These are phyloP conservation scores for Aquatica leii DNA, from an alignment of 2,888 invertebrate genomes.

Conservation along the genomic window DNA sequence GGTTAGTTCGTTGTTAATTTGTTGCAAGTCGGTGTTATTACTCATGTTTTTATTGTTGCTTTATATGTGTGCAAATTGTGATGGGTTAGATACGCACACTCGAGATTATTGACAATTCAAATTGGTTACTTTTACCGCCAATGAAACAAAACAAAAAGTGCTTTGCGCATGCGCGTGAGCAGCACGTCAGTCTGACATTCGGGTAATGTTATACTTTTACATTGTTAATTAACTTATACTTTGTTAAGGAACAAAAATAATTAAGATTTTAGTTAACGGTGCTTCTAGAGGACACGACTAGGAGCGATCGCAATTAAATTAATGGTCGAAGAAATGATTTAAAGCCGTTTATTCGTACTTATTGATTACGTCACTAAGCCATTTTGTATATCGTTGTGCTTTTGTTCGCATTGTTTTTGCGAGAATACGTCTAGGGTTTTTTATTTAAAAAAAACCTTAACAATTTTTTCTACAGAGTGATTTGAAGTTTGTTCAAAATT, in stretches of 20 bases:
- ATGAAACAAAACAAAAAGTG: slow-evolving; percentile 19
- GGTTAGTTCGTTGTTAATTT: slow-evolving; percentile 69
- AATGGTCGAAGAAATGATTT: slow-evolving; percentile 23
- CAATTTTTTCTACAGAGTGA: slow-evolving; percentile 45
- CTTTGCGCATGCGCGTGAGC: slow-evolving; percentile 26
- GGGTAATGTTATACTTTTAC: slow-evolving; percentile 36
- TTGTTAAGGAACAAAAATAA: slow-evolving; percentile 24
- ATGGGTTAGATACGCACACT: slow-evolving; percentile 48
- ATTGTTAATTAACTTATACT: slow-evolving; percentile 29
- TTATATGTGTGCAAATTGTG: neutral
- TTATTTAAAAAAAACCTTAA: slow-evolving; percentile 46
- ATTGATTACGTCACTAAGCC: slow-evolving; percentile 61
- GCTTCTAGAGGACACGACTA: slow-evolving; percentile 9
- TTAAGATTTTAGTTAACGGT: slow-evolving; percentile 20
- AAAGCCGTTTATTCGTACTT: slow-evolving; percentile 47
- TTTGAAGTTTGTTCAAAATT: slow-evolving; percentile 69
- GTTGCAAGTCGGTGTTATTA: slow-evolving; percentile 59
- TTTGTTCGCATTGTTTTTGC: slow-evolving; percentile 47
- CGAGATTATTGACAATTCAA: slow-evolving; percentile 52
- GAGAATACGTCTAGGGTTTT: slow-evolving; percentile 47
- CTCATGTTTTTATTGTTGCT: slow-evolving; percentile 8
- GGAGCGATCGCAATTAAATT: neutral
- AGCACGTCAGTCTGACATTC: slow-evolving; percentile 38
- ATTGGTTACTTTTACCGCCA: slow-evolving; percentile 51
- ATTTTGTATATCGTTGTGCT: slow-evolving; percentile 58